Evolutionary conservation across 2,113 vertebrate species (phyloP).

Genomic region (Dunckerocampus dactyliophorus): DNA sequence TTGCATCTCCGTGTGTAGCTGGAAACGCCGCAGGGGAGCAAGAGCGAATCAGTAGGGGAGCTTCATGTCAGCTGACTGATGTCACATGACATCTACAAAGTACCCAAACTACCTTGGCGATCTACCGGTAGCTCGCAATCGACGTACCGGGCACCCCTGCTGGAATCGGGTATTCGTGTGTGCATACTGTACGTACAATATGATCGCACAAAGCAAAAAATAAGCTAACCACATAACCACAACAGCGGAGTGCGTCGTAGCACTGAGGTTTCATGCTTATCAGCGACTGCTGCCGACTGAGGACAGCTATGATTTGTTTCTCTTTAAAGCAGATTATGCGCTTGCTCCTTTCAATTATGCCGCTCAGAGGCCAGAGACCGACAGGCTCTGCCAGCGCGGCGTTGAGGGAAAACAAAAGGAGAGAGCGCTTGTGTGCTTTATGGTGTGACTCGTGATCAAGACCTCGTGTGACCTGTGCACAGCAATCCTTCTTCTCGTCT

Average conservation of each 20-base stretch:
- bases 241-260: background rate
- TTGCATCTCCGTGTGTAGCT: too few relatives aligned
- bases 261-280: conserved; percentile 21
- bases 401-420: conserved; percentile 6
- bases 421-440: conserved; percentile 15
- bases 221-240: background rate
- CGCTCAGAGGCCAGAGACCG: conserved; percentile 14
- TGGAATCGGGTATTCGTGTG: background rate
- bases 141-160: too few relatives aligned
- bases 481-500: conserved; percentile 18
- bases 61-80: too few relatives aligned
- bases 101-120: too few relatives aligned
- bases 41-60: too few relatives aligned
- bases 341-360: conserved; percentile 55
- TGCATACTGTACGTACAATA: background rate
- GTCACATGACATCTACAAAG: too few relatives aligned
- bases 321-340: conserved; percentile 45
- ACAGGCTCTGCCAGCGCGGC: conserved; percentile 17
- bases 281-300: conserved; percentile 17
- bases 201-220: background rate
- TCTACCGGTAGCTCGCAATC: too few relatives aligned
- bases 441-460: conserved; percentile 6
- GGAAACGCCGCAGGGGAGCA: too few relatives aligned
- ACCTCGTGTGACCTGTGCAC: conserved; percentile 3
- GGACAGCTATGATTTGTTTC: conserved; percentile 46